phyloP scores from a whole-genome alignment of 30 jellyfish, hydroid and myxozoan species.

The Cassiopea xamachana region DNA sequence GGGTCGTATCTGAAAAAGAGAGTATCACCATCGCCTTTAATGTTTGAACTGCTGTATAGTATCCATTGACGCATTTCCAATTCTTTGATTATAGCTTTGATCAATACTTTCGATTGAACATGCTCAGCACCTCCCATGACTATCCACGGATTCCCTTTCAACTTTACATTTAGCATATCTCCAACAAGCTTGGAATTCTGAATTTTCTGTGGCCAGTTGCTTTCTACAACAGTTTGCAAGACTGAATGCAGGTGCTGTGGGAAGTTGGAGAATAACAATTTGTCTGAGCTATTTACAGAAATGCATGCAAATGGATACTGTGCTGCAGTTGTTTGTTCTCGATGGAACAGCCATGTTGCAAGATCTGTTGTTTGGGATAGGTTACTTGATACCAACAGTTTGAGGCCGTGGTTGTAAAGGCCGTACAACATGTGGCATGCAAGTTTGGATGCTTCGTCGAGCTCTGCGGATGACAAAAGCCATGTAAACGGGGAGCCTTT shows the following conservation, averaged over 20 bases:
- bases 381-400: conserved; percentile 64
- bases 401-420: conserved; percentile 62
- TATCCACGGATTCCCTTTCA: conserved; percentile 73
- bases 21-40: conserved; percentile 42
- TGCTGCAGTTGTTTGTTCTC: conserved; percentile 44
- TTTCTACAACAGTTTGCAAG: conserved; percentile 27
- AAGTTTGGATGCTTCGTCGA: conserved; percentile 3
- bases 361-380: conserved; percentile 41
- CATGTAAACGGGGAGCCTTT: conserved; percentile 48
- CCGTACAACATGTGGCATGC: conserved; percentile 56
- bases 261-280: conserved; percentile 46
- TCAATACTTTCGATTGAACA: conserved; percentile 15
- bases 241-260: conserved; percentile 27
- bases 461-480: conserved; percentile 23
- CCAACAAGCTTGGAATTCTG: conserved; percentile 18
- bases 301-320: conserved; percentile 54
- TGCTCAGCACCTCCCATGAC: background rate
- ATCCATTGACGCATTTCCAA: conserved; percentile 24
- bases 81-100: conserved; percentile 17
- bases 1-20: conserved; percentile 47
- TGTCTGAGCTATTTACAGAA: conserved; percentile 52
- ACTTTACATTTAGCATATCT: conserved; percentile 36
- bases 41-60: conserved; percentile 35
- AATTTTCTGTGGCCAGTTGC: conserved; percentile 22
- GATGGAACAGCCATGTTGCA: conserved; percentile 65